Percentiles rank a stretch among this genome's conserved stretches.
Conservation (phyloP, 2,113 vertebrate genomes). For the Pedetes capensis region DNA sequence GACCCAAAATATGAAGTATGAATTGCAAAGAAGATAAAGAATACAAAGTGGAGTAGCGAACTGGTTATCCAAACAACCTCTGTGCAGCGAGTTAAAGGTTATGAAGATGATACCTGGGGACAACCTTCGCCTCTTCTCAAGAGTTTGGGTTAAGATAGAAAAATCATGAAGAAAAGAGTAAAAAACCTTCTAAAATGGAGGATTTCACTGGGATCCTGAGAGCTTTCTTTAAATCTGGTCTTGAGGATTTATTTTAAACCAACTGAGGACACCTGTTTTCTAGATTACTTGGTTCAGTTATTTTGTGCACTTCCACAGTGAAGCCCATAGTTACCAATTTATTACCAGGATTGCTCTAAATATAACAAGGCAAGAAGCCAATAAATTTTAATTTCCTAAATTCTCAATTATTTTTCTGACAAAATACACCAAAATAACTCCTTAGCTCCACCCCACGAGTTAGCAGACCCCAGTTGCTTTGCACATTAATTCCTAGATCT, state of each 20-base stretch:
- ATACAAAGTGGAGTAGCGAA: background rate
- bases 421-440: conserved; percentile 58
- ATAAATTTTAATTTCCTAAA: conserved; percentile 50
- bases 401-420: conserved; percentile 63
- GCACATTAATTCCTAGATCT: conserved; percentile 52
- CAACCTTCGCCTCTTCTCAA: background rate
- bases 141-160: background rate
- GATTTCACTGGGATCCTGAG: background rate
- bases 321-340: conserved; percentile 62
- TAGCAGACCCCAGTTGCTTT: conserved; percentile 23
- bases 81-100: background rate
- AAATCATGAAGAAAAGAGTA: background rate
- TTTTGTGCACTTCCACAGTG: conserved; percentile 59
- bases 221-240: conserved; percentile 17
- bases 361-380: conserved; percentile 71
- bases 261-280: conserved; percentile 69
- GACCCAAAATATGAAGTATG: background rate
- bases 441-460: conserved; percentile 15
- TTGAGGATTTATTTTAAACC: conserved; percentile 50
- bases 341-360: conserved; percentile 66
- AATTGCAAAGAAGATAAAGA: background rate
- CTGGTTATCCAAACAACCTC: background rate
- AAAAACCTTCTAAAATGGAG: background rate
- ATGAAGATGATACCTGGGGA: background rate
- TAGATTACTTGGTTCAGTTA: conserved; percentile 69